Percentiles rank a stretch among this genome's conserved stretches.
phyloP scores from a whole-genome alignment of 2,888 invertebrate species.

The Litoditis marina region DNA sequence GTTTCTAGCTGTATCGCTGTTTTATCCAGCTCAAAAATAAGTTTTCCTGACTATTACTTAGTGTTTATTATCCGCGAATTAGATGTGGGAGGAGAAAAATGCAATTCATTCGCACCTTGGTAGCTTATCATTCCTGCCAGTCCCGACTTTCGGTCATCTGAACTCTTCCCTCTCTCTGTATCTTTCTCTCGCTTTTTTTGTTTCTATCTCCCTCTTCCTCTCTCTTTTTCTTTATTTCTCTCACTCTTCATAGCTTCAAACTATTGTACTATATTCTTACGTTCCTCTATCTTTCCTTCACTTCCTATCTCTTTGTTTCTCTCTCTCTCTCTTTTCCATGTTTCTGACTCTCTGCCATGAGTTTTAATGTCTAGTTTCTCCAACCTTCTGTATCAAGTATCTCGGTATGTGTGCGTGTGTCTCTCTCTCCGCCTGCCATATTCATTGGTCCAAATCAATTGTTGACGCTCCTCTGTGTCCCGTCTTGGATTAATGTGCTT shows the following conservation, averaged over 20 bases:
- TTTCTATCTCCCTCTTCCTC: not conserved
- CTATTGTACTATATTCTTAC: not conserved
- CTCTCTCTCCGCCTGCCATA: not conserved
- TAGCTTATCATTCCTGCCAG: not conserved
- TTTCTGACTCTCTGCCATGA: not conserved
- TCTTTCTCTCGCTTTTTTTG: not conserved
- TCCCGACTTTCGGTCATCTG: not conserved
- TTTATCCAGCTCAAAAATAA: no score
- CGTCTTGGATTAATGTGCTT: no score
- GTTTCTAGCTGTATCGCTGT: no score
- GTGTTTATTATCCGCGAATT: no score
- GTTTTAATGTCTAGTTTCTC: no score
- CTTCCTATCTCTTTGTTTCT: no score
- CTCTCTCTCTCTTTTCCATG: not conserved
- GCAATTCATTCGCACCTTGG: no score
- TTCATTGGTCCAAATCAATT: slow-evolving; percentile 3
- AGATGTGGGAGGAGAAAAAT: no score
- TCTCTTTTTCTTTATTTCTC: not conserved
- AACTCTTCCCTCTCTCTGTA: not conserved
- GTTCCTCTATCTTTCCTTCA: not conserved
- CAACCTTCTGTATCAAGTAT: no score
- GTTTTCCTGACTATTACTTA: no score
- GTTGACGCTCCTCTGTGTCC: not conserved
- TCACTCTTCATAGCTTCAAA: not conserved
- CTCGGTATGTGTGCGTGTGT: no score